These are phyloP conservation scores for Okapia johnstoni DNA, from an alignment of 2,113 vertebrate species.

Conservation along the genomic window DNA sequence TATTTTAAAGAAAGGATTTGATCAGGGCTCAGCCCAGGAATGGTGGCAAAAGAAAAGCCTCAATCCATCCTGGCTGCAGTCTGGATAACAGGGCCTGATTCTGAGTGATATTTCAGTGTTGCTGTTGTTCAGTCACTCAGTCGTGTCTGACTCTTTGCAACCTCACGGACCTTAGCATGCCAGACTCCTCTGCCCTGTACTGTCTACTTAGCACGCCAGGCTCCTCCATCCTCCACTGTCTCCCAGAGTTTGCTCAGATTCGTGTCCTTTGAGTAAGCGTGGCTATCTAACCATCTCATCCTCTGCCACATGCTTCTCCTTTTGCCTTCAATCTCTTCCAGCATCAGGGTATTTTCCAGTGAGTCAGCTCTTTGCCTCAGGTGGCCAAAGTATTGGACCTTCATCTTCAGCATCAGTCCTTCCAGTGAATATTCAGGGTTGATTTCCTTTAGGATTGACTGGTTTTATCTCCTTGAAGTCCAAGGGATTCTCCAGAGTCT, in stretches of 20 bases:
- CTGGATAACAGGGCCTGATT: background rate
- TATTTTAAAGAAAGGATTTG: background rate
- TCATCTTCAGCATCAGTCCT: background rate
- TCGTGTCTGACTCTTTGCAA: background rate
- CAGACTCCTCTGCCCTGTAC: background rate
- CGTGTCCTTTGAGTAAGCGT: background rate
- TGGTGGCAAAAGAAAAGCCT: background rate
- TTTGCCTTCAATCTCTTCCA: background rate
- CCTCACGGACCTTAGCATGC: background rate
- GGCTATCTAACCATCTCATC: background rate
- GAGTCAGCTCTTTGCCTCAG: background rate
- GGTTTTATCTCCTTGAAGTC: background rate
- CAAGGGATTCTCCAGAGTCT: background rate
- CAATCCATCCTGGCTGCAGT: background rate
- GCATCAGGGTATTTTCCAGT: background rate
- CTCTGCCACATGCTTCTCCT: background rate
- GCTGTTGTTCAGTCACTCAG: background rate
- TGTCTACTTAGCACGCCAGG: no score
- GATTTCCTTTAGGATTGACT: background rate
- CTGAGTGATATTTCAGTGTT: background rate
- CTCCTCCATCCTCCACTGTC: background rate
- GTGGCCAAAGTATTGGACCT: background rate
- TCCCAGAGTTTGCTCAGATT: background rate
- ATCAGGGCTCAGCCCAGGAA: background rate
- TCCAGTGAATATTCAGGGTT: background rate